Evolutionary conservation across 2,113 vertebrate genomes (phyloP).

Genomic region (Prionailurus viverrinus): DNA sequence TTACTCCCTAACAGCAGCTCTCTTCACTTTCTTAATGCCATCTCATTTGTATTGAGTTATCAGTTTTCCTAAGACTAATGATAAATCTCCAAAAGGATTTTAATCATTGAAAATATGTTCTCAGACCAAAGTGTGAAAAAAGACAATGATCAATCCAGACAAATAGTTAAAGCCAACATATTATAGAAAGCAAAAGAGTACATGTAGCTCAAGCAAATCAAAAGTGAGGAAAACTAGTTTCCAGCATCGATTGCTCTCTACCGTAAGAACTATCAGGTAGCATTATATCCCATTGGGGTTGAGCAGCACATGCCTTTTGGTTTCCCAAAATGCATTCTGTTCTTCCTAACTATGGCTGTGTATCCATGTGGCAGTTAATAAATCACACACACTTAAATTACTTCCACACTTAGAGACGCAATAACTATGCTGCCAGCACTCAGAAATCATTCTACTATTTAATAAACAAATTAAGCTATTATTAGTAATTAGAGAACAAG

Average conservation of each 20-base stretch:
- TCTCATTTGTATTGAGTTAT: slow-evolving; percentile 36
- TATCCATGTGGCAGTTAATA: slow-evolving; percentile 63
- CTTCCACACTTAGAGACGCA: slow-evolving; percentile 62
- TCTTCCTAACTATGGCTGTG: slow-evolving; percentile 41
- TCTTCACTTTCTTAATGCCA: slow-evolving; percentile 3
- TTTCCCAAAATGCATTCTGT: slow-evolving; percentile 37
- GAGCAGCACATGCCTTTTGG: slow-evolving; percentile 12
- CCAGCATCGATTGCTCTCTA: not conserved
- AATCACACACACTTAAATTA: slow-evolving; percentile 66
- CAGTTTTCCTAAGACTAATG: slow-evolving; percentile 54
- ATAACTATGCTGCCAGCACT: slow-evolving; percentile 34
- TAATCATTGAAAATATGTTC: slow-evolving; percentile 49
- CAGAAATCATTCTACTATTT: slow-evolving; percentile 60
- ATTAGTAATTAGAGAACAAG: slow-evolving; percentile 65
- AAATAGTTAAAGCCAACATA: slow-evolving; percentile 17
- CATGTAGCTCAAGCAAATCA: not conserved
- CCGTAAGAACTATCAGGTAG: slow-evolving; percentile 31
- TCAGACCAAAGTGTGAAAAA: not conserved
- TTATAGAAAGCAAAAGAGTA: not conserved
- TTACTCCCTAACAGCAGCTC: not conserved
- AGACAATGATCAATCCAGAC: not conserved
- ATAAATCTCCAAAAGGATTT: slow-evolving; percentile 52
- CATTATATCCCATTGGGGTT: not conserved
- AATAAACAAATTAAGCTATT: slow-evolving; percentile 62
- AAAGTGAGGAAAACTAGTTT: not conserved